Evolutionary conservation across 2,113 vertebrate genomes (phyloP).

Genomic region (Lampris megalopsis): DNA sequence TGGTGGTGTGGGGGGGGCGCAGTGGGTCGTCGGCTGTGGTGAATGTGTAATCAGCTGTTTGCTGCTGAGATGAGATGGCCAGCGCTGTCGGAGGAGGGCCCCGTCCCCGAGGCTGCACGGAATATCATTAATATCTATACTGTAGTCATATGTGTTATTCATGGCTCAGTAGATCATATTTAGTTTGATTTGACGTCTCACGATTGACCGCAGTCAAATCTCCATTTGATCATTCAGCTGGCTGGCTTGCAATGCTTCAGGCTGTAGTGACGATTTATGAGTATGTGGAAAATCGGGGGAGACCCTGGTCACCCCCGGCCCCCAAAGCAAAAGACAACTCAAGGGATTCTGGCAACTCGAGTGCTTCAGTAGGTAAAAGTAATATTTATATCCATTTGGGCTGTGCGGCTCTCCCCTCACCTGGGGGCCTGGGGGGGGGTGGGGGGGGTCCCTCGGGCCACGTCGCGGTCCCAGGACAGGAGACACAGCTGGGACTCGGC

Average conservation of each 20-base stretch:
- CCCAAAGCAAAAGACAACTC: conserved; percentile 35
- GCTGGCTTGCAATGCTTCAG: conserved; percentile 41
- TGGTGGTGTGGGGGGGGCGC: neutral
- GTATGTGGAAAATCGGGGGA: conserved; percentile 48
- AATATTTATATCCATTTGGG: conserved; percentile 65
- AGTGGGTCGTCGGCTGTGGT: conserved; percentile 11
- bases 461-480: conserved; percentile 61
- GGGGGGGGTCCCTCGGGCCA: conserved; percentile 61
- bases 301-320: conserved; percentile 41
- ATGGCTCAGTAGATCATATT: conserved; percentile 51
- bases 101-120: conserved; percentile 7
- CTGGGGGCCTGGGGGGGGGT: conserved; percentile 31
- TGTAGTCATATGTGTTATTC: conserved; percentile 68
- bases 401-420: conserved; percentile 40
- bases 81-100: conserved; percentile 31
- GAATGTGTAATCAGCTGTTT: conserved; percentile 57
- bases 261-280: conserved; percentile 42
- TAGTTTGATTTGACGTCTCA: conserved; percentile 62
- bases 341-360: conserved; percentile 34
- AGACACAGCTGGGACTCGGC: conserved; percentile 77
- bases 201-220: conserved; percentile 47
- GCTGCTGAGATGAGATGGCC: conserved; percentile 58
- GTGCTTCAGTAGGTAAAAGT: conserved; percentile 40
- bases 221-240: conserved; percentile 52
- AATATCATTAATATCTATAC: conserved; percentile 66